Evolutionary conservation across 2,888 invertebrate genomes (phyloP), one percentile per base, ranked within the genome.

Genomic region (Chouioia cunea): DNA sequence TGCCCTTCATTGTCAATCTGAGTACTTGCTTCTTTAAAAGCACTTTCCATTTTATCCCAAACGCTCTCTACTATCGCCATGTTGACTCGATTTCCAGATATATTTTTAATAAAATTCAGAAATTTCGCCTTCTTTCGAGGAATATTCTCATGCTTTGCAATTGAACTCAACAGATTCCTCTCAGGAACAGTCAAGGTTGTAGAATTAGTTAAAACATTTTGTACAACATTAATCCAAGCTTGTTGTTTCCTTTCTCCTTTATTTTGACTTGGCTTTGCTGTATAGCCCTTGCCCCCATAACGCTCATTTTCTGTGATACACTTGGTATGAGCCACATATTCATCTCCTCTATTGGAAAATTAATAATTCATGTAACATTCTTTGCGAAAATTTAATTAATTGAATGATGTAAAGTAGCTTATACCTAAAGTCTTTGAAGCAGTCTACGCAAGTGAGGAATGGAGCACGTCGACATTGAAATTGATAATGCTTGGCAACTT

Each of bases 361-460:
- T 8, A 36, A 36, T 36, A 36, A 2, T 8, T 10, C 36, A 36
- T 6, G 6, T 36, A 36, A 36, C n/a, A n/a, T n/a, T 36, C 12
- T 36, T 36, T 36, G 12, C 6, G 4, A 36, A 36, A 10, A 36
- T 36, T 36, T n/a, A 8, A 22, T 66, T n/a, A 64, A 47, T 57
- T 22, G 27, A 52, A 65, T 63, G 47, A 64, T 54, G 59, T 18
- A 62, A 58, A 44, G 23, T 48, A 72, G 66, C 71, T 67, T 47
- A 67, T 64, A 93, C 93, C 88, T 85, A 86, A 95, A 98, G 86
- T 96, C 96, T 86, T 95, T 95, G 62, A 93, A 91, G 84, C 97
- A 98, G 83, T 98, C 98, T 85, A 97, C 93, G 86, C 98, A 98
- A 0, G 96, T 94, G 54, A 97, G 87, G 77, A 90, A 91, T 75